Base-by-base conservation (phyloP, 2,797 vertebrate species). In the Enteromius unitaeniatus region DNA sequence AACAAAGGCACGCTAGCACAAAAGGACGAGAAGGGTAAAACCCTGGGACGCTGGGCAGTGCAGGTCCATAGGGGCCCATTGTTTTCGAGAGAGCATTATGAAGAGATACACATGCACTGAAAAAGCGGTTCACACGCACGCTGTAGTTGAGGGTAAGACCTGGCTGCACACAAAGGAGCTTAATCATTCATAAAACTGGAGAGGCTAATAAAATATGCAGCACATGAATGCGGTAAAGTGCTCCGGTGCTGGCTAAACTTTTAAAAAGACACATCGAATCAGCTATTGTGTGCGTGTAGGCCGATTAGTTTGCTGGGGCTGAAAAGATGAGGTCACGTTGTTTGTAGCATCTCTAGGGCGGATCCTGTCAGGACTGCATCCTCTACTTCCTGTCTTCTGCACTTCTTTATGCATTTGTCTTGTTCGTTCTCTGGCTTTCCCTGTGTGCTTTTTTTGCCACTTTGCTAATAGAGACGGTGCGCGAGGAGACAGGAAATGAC, bases 281-380 rank as follows among this genome's bases (percentile, higher is more conserved):
- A 81, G 49, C 75, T 86, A 80, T 81, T 81, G 80, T 88, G 78
- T 49, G 65, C 4, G 21, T 47, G 45, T 74, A 62, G 65, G 68
- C 64, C 28, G 14, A 64, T 47, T 40, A 37, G 77, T 72, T 68
- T 84, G 81, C 84, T 88, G 87, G 85, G 89, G 89, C 90, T 86
- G 79, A 85, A 84, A 89, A 28, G 90, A 89, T 89, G 85, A 82
- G 78, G 84, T 87, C 87, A 87, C 80, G 53, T 58, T 74, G 84
- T 91, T 90, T 89, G 91, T 92, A 89, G 88, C 91, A 88, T 92
- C 89, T 91, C 92, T 92, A 90, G 92, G 89, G 89, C 87, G 90
- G 92, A 93, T 91, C 91, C 92, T 91, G 89, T 89, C 89, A 90
- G 91, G 88, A 90, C 92, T 94, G 93, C 90, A 93, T 92, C 92